Evolutionary conservation across 2,888 invertebrate species (phyloP), one percentile per base, ranked within the genome.

Genomic region (Caenorhabditis doughertyi): DNA sequence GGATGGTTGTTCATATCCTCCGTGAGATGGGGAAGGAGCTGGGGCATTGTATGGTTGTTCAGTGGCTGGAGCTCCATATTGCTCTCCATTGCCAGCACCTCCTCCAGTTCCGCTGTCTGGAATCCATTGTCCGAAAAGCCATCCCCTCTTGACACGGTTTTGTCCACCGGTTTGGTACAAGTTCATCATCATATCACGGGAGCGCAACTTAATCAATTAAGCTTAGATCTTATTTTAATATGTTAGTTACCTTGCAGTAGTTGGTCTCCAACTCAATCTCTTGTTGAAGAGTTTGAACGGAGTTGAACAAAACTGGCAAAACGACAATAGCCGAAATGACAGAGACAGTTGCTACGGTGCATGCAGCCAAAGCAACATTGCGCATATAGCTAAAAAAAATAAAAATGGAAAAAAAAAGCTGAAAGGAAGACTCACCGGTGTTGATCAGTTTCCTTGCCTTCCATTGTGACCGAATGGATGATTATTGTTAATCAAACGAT

Each of bases 281-380:
- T 62, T 85, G 84, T 77, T 91, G 91, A 56, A 91, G 87, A 39
- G 80, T 83, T 76, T 90, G 90, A 11, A 91, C 89, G 74, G 92
- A 90, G 76, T 79, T 89, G 85, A 91, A 90, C 18, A 92, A 85
- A 76, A 92, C 81, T 39, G 91, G 91, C 58, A 92, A 83, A 3
- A 90, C 87, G 35, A 92, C 79, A 53, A 91, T 86, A 21, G 90
- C 86, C 4, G 87, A 85, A 60, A 90, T 83, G 21, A 91, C 90
- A 8, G 91, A 90, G 13, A 87, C 85, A 5, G 90, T 91, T 27
- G 90, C 87, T 29, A 91, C 82, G 29, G 88, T 89, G 51, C 91
- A 62, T 47, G 90, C 90, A 65, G 85, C 76, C 58, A 90, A 88
- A 35, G 89, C 90, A 39, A 89, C 88, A 9, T 81, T 77, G 32